Evolutionary conservation across 2,888 invertebrate genomes (phyloP), one percentile per base, ranked within the genome.

Genomic region (Sturmia bella): DNA sequence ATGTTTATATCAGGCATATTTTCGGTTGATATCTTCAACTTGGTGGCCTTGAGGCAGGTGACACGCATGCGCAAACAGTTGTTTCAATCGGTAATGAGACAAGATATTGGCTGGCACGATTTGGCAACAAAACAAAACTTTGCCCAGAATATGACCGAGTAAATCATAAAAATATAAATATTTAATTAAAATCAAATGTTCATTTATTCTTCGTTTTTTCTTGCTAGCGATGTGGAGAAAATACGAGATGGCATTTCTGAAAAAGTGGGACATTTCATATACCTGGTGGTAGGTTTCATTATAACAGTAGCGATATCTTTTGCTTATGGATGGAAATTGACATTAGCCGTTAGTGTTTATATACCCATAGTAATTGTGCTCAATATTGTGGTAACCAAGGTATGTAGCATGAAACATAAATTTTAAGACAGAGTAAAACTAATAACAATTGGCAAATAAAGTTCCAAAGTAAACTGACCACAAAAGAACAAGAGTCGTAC

Each of bases 171-270:
- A 72, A 3, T 27, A 7, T 43, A 13, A 52, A 61, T 17, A 5
- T 15, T 4, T 32, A 32, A 32, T 9, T 9, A 32, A 32, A 32
- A 7, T 17, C 27, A 17, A 12, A 19, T 48, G 3, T 19, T 1
- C 27, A 3, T 15, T 6, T 37, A 37, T 54, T 32, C 52, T 41
- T n/a, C n/a, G 32, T 52, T 54, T 41, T 0, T 13, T 41, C 13
- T n/a, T 73, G 90, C 5, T 87, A 95, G 96, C 87, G 95, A 95
- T 87, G 91, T 96, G 81, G 95, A 95, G 86, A 95, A 95, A 89
- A 94, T 96, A 86, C 94, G 96, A 73, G 96, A 96, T 87, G 97
- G 96, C 3, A 95, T 97, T 24, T 96, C 96, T 0, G 96, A 96
- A 89, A 97, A 97, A 91, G 93, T 96, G 13, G 94, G 95, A 0